These are phyloP conservation scores for Xiphophorus maculatus DNA, from an alignment of 2,113 vertebrate genomes.

Conservation along the genomic window DNA sequence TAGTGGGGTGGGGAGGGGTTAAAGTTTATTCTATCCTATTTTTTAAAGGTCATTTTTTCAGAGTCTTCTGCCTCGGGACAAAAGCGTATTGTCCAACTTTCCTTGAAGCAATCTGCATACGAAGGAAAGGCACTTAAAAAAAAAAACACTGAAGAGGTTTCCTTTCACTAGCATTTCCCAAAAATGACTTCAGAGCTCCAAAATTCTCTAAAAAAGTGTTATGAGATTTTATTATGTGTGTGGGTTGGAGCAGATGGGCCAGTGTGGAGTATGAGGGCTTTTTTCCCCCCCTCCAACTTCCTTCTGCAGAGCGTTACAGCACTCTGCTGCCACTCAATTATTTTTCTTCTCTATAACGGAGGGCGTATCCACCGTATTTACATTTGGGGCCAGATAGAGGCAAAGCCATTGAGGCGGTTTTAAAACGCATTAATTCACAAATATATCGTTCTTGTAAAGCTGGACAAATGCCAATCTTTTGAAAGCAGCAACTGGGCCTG, in stretches of 20 bases:
- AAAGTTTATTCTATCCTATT: too few relatives aligned
- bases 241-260: conserved; percentile 56
- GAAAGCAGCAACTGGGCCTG: too few relatives aligned
- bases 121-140: conserved; percentile 23
- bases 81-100: neutral
- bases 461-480: too few relatives aligned
- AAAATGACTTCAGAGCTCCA: conserved; percentile 51
- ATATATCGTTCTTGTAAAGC: too few relatives aligned
- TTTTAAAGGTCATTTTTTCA: neutral
- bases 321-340: conserved; percentile 18
- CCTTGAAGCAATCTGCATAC: conserved; percentile 6
- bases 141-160: conserved; percentile 5
- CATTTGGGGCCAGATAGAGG: conserved; percentile 16
- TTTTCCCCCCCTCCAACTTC: conserved; percentile 13
- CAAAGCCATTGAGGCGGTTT: neutral
- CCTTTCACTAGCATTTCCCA: conserved; percentile 39
- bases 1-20: too few relatives aligned
- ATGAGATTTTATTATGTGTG: conserved; percentile 57
- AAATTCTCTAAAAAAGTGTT: conserved; percentile 50
- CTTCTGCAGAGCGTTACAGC: conserved; percentile 31
- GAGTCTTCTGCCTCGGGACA: neutral
- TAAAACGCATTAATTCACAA: too few relatives aligned
- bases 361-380: conserved; percentile 5
- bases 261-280: conserved; percentile 34
- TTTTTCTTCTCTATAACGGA: neutral